Evolutionary conservation across 2,888 invertebrate species (phyloP).

Genomic region (Dorcus parallelipipedus): DNA sequence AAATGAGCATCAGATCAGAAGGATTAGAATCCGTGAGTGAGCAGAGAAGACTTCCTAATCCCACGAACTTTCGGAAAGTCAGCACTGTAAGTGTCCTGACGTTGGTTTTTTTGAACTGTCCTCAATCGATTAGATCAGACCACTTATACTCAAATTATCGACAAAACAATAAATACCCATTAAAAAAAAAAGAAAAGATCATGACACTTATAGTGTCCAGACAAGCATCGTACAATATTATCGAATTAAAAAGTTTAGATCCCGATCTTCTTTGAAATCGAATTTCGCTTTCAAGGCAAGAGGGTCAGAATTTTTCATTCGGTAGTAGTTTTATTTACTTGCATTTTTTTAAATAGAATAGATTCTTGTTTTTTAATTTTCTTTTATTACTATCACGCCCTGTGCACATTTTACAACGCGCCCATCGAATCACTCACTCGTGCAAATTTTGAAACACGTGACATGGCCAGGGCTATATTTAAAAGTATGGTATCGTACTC

Average conservation of each 20-base stretch:
- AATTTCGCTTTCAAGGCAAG: too few relatives aligned
- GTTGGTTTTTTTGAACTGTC: conserved; percentile 30
- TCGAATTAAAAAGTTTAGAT: not conserved
- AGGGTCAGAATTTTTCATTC: too few relatives aligned
- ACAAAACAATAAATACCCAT: not conserved
- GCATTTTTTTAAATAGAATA: conserved; percentile 5
- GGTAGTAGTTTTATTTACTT: conserved; percentile 1
- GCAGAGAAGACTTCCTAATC: conserved; percentile 60
- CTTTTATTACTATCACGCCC: conserved; percentile 11
- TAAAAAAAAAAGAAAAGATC: conserved; percentile 32
- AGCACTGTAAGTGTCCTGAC: conserved; percentile 77
- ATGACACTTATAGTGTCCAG: conserved; percentile 52
- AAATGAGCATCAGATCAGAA: conserved; percentile 83
- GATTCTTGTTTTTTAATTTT: conserved; percentile 4
- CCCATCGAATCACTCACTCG: not conserved
- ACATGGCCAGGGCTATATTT: conserved; percentile 23
- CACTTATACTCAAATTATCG: conserved; percentile 10
- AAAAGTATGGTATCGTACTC: conserved; percentile 29
- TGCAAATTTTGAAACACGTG: conserved; percentile 10
- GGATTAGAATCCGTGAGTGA: conserved; percentile 90
- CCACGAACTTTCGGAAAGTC: conserved; percentile 80
- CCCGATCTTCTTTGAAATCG: too few relatives aligned
- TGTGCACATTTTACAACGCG: conserved; percentile 7
- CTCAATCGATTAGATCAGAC: conserved; percentile 24
- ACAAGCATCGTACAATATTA: conserved; percentile 34